Evolutionary conservation across 2,888 invertebrate species (phyloP).

Genomic region (Epicampocera succincta): DNA sequence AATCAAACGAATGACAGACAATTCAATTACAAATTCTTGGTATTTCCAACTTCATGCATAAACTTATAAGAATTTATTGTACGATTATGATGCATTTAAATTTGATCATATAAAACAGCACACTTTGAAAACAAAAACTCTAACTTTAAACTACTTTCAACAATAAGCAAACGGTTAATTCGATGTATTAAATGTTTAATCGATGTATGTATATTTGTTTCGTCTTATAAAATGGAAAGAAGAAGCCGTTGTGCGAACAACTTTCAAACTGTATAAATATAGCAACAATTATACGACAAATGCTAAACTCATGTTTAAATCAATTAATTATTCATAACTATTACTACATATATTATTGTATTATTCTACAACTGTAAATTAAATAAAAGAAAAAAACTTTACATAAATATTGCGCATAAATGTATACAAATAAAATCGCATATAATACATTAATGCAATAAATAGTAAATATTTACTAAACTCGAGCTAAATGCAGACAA

Average conservation of each 20-base stretch:
- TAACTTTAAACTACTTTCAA: not conserved
- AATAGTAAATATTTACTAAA: constrained; percentile 17
- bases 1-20: constrained; percentile 35
- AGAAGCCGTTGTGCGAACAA: not conserved
- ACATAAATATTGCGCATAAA: constrained; percentile 69
- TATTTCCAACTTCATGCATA: constrained; percentile 16
- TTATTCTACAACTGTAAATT: constrained; percentile 71
- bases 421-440: constrained; percentile 28
- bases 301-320: constrained; percentile 25
- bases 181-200: constrained; percentile 66
- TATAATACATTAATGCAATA: constrained; percentile 16
- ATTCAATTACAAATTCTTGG: constrained; percentile 48
- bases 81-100: constrained; percentile 60
- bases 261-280: not conserved
- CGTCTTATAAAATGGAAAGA: constrained; percentile 12
- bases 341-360: too few species aligned
- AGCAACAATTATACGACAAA: constrained; percentile 18
- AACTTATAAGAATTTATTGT: constrained; percentile 25
- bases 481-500: constrained; percentile 3
- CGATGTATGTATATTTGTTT: constrained; percentile 62
- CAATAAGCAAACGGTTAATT: constrained; percentile 42
- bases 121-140: constrained; percentile 49
- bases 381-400: constrained; percentile 15
- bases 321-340: constrained; percentile 26
- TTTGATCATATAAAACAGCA: constrained; percentile 69